Evolutionary conservation across 1,140 invertebrate genomes (phyloP), one percentile per base, ranked within the genome.

Genomic region (Pinna nobilis): DNA sequence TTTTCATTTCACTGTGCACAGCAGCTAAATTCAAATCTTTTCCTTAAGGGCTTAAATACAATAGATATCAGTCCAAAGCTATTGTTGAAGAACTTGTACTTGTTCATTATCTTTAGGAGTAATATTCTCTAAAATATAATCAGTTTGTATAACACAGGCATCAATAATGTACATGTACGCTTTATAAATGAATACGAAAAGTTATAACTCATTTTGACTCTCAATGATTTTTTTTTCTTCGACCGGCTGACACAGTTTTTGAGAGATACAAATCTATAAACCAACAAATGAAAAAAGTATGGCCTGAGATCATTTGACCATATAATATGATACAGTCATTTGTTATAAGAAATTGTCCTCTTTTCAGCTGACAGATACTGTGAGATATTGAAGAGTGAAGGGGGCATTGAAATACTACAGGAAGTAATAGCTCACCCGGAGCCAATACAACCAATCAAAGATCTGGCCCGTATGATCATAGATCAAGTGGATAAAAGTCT

Each of bases 351-450:
- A 61, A 28, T 25, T 33, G 60, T 47, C 63, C 13, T 50, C 63
- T 20, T 77, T 91, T 73, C 88, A 94, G 94, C 96, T 39, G 92
- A 94, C 20, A 98, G 98, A 89, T 99, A 98, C 88, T 98, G 96
- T 87, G 90, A 90, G 61, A 90, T 98, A 77, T 92, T 99, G 13
- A 93, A 94, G 78, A 91, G 92, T 55, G 97, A 98, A 91, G 94
- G 94, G 63, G 97, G 97, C 1, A 84, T 97, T 47, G 88, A 91
- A 49, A 90, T 63, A 15, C 25, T 63, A 20, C 25, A 63, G 35
- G 25, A 15, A 41, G 35, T 63, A 0, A 20, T 37, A 44, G 39
- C 59, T 6, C n/a, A 63, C 7, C 39, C 59, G 3, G 15, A 37
- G 4, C 15, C 20, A 7, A 2, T 63, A 25, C 3, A 2, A 7